These are phyloP conservation scores for Neopipo cinnamomea DNA, from an alignment of 2,113 vertebrate genomes.

Conservation along the genomic window DNA sequence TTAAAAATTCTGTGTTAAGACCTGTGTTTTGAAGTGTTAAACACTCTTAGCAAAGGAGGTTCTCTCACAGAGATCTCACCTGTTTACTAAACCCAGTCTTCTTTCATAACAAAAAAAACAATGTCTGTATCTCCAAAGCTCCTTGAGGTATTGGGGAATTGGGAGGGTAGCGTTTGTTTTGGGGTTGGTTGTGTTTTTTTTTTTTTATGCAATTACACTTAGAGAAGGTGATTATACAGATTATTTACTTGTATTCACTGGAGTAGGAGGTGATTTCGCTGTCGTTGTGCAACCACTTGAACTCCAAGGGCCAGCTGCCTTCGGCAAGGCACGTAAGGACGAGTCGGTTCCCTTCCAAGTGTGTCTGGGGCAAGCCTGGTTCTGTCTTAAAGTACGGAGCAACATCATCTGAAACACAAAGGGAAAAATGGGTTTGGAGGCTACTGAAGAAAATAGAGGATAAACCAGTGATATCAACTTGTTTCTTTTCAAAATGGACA, in stretches of 20 bases:
- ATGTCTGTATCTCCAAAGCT: background rate
- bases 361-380: conserved; percentile 76
- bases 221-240: background rate
- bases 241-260: conserved; percentile 86
- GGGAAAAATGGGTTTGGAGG: background rate
- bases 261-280: conserved; percentile 86
- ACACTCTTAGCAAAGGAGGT: background rate
- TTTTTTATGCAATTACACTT: background rate
- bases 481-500: background rate
- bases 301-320: conserved; percentile 96
- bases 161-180: background rate
- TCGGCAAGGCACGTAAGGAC: conserved; percentile 92
- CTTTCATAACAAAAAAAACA: background rate
- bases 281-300: conserved; percentile 86
- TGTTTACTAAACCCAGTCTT: background rate
- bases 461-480: background rate
- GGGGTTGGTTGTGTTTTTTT: background rate
- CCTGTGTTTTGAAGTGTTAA: background rate
- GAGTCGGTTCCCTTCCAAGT: conserved; percentile 91
- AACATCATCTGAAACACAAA: conserved; percentile 77
- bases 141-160: background rate
- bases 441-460: background rate
- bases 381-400: conserved; percentile 84
- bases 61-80: background rate
- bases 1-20: background rate